Percentiles rank a stretch among this genome's conserved stretches.
These are phyloP conservation scores for Mesoligia furuncula DNA, from an alignment of 2,888 invertebrate species.

Conservation along the genomic window DNA sequence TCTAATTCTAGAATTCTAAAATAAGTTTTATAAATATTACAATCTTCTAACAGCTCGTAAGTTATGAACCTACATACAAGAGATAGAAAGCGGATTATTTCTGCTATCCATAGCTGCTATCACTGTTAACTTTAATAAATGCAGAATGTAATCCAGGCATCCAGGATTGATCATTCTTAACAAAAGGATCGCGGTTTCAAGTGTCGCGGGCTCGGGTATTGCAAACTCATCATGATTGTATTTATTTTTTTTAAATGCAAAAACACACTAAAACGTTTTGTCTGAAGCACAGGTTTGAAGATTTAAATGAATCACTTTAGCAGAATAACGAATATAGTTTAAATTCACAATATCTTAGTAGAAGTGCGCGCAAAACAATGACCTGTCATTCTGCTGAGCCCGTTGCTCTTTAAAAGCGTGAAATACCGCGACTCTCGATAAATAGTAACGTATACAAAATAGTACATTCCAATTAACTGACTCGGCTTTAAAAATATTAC, in stretches of 20 bases:
- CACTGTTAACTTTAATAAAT: not conserved
- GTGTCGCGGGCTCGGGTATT: conserved; percentile 8
- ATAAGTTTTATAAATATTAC: not conserved
- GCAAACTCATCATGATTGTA: not conserved
- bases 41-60: not conserved
- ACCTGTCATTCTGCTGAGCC: conserved; percentile 22
- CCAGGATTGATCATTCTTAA: conserved; percentile 20
- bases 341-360: not conserved
- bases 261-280: not conserved
- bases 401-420: conserved; percentile 25
- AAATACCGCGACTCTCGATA: conserved; percentile 33
- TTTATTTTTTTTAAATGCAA: not conserved
- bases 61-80: not conserved
- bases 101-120: no score
- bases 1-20: conserved; percentile 1
- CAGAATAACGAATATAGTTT: conserved; percentile 9
- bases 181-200: conserved; percentile 26
- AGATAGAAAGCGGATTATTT: not conserved
- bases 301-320: conserved; percentile 1
- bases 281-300: not conserved
- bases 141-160: conserved; percentile 9
- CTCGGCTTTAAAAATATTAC: not conserved
- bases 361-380: not conserved
- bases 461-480: conserved; percentile 32
- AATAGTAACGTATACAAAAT: conserved; percentile 42